Evolutionary conservation across 2,888 invertebrate species (phyloP), one percentile per base, ranked within the genome.

Genomic region (Ectobius pallidus): DNA sequence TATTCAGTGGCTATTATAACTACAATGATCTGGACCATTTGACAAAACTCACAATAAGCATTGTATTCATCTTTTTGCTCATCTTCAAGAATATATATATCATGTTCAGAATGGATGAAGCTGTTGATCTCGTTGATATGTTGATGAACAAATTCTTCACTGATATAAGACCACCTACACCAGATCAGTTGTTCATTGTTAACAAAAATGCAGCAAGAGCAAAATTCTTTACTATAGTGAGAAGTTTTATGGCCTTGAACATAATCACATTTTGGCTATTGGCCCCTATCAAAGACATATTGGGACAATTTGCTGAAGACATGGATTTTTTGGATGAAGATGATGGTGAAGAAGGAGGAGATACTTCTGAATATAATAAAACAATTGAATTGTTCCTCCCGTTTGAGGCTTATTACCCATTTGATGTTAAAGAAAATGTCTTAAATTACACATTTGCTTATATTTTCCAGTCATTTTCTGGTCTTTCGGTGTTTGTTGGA

Each of bases 201-300:
- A 58, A 58, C 4, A 58, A 16, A 58, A 30, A 58, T 58, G 58
- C 27, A n/a, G 58, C 58, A 58, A 32, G 58, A 30, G 58, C 58
- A 30, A 58, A 58, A 30, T 25, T 58, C 0, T 58, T 25, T 58
- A 58, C 58, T 58, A 30, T 58, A 3, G 18, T 58, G 27, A 58
- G 58, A 58, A 58, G 30, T 6, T 30, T 1, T 58, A 3, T 58
- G 30, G 58, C 18, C 3, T n/a, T 58, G 0, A 1, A n/a, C 18
- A 3, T 30, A 30, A 25, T 16, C 30, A 58, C 30, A 58, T 30
- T 58, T 58, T 58, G 58, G 58, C 1, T 58, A 30, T 58, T 58
- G 30, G 11, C 9, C 11, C 58, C 58, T 1, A 58, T 58, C 27
- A 58, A 58, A 58, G 58, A 58, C 9, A n/a, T 58, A 3, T 4